A percentile compares a stretch with the other conserved stretches of the same genome.
phyloP scores from a whole-genome alignment of 2,888 invertebrate species.

The Zaprionus obscuricornis region DNA sequence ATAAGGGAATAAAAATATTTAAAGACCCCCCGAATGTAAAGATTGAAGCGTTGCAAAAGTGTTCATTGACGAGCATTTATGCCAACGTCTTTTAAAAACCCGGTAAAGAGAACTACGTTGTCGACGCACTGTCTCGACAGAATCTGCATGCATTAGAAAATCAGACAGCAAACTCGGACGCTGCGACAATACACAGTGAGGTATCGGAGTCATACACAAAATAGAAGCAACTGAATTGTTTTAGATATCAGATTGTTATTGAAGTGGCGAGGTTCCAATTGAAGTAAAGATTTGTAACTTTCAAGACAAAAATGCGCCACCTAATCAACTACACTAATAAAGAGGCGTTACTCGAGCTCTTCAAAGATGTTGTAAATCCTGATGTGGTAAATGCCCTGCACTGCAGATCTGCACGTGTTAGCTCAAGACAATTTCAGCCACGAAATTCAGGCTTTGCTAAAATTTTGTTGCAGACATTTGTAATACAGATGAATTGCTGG shows the following conservation, averaged over 20 bases:
- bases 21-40: too few relatives aligned
- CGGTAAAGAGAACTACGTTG: not conserved
- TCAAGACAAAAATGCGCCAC: conserved; percentile 1
- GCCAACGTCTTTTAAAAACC: not conserved
- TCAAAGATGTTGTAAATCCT: not conserved
- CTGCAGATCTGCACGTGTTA: not conserved
- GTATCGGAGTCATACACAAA: not conserved
- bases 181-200: not conserved
- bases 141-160: not conserved
- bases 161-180: not conserved
- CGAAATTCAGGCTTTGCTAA: conserved; percentile 14
- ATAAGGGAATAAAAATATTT: too few relatives aligned
- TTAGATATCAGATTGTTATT: conserved; percentile 1
- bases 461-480: conserved; percentile 5
- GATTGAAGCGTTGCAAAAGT: not conserved
- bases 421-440: conserved; percentile 4
- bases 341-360: not conserved
- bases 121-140: not conserved
- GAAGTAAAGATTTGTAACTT: not conserved
- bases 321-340: not conserved
- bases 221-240: conserved; percentile 5
- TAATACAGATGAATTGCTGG: not conserved
- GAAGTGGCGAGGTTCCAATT: not conserved
- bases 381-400: conserved; percentile 10
- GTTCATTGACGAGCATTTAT: not conserved